Conservation (phyloP, 30 jellyfish, hydroid and myxozoan genomes). For the Turritopsis dohrnii region DNA sequence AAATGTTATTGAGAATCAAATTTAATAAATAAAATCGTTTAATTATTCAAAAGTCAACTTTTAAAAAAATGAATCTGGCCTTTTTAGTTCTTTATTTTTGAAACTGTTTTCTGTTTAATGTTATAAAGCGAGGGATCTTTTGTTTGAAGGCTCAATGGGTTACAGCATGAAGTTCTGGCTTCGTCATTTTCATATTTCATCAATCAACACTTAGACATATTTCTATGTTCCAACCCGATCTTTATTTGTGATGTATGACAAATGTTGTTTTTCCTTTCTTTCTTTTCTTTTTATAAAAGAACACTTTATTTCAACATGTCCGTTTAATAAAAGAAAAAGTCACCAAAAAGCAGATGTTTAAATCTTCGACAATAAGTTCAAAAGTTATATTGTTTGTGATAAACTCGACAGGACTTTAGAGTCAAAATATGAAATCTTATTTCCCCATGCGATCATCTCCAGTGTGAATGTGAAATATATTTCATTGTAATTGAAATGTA, state of each 20-base stretch:
- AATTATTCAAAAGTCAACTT: neutral
- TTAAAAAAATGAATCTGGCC: neutral
- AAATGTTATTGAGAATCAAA: neutral
- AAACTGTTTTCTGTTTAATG: neutral
- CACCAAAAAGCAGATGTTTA: neutral
- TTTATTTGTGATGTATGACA: neutral
- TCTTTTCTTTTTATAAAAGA: too few species aligned
- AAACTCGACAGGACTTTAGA: neutral
- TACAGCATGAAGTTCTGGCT: too few species aligned
- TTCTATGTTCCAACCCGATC: neutral
- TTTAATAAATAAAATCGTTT: neutral
- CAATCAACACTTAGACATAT: neutral
- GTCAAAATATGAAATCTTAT: neutral
- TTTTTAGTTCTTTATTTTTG: neutral
- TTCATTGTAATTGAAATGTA: neutral
- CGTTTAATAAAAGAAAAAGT: neutral
- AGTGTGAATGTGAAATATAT: neutral
- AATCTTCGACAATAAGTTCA: neutral
- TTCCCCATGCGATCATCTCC: neutral
- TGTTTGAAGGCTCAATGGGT: neutral
- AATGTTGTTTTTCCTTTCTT: too few species aligned
- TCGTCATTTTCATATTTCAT: too few species aligned
- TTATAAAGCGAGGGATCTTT: neutral
- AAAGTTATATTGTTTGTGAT: neutral
- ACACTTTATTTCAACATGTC: neutral